A percentile compares a stretch with the other conserved stretches of the same genome.
Evolutionary conservation across 2,888 invertebrate genomes (phyloP).

Genomic region (Phymatocera aterrima): DNA sequence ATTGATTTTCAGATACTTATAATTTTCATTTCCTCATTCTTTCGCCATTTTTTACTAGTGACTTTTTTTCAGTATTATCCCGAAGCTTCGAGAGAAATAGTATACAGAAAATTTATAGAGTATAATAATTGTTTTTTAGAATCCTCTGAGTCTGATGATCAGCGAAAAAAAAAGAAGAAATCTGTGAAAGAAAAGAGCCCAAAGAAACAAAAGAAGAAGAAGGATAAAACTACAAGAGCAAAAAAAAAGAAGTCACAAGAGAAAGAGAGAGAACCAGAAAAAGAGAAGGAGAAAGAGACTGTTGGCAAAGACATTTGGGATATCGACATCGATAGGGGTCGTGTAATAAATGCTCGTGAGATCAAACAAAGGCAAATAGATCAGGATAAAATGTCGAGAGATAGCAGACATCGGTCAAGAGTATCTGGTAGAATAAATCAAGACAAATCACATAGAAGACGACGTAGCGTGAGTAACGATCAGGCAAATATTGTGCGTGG

Average conservation of each 20-base stretch:
- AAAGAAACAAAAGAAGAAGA: slow-evolving; percentile 54
- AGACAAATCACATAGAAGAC: slow-evolving; percentile 44
- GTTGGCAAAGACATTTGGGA: slow-evolving; percentile 36
- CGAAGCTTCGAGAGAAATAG: neutral
- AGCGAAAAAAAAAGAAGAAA: slow-evolving; percentile 34
- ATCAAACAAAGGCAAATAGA: slow-evolving; percentile 53
- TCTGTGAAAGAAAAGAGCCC: slow-evolving; percentile 55
- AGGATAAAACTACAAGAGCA: no score
- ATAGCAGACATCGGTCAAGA: slow-evolving; percentile 51
- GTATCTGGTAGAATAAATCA: slow-evolving; percentile 31
- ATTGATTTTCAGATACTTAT: no score
- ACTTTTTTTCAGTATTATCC: no score
- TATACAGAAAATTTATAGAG: neutral
- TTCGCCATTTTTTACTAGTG: no score
- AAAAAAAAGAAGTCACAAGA: slow-evolving; percentile 51
- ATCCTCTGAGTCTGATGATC: slow-evolving; percentile 53
- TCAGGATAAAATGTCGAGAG: slow-evolving; percentile 38
- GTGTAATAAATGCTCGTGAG: slow-evolving; percentile 8
- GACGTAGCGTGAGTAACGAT: slow-evolving; percentile 50
- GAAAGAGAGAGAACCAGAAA: slow-evolving; percentile 52
- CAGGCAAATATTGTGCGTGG: slow-evolving; percentile 52
- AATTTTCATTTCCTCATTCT: no score
- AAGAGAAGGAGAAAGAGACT: slow-evolving; percentile 54
- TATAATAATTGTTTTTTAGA: slow-evolving; percentile 49
- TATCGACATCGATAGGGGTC: slow-evolving; percentile 1